These are phyloP conservation scores for Thecophora atra DNA, from an alignment of 2,888 invertebrate genomes.

Conservation along the genomic window DNA sequence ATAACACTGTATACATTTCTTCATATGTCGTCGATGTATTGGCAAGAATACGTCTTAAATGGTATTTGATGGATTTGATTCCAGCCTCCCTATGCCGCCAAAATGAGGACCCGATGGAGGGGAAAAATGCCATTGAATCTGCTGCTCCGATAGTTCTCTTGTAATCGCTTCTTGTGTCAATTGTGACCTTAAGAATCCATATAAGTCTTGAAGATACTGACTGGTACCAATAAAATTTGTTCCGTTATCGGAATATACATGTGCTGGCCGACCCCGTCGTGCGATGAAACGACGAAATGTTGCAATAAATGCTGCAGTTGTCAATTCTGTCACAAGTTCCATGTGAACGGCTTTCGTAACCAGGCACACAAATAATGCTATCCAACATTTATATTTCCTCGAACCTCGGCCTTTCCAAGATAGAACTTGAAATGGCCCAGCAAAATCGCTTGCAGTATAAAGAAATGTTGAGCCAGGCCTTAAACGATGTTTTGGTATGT, in stretches of 20 bases:
- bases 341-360: no score
- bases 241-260: conserved; percentile 41
- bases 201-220: conserved; percentile 37
- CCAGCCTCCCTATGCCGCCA: conserved; percentile 59
- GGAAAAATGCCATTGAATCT: conserved; percentile 55
- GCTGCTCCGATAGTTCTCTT: conserved; percentile 30
- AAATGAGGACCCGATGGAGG: conserved; percentile 56
- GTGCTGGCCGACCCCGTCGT: conserved; percentile 31
- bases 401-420: conserved; percentile 40
- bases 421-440: conserved; percentile 37
- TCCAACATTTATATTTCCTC: conserved; percentile 37
- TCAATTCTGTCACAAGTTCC: no score
- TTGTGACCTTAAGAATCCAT: conserved; percentile 23
- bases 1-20: conserved; percentile 53
- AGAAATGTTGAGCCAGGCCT: conserved; percentile 31
- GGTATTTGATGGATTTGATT: conserved; percentile 55
- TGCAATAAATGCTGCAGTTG: conserved; percentile 49
- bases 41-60: conserved; percentile 51
- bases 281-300: conserved; percentile 50
- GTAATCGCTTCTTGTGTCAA: conserved; percentile 27
- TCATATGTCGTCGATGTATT: conserved; percentile 50
- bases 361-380: conserved; percentile 40
- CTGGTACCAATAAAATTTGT: conserved; percentile 43
- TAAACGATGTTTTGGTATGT: conserved; percentile 23
- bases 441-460: conserved; percentile 38